Base-by-base conservation (phyloP, 2,888 invertebrate genomes). In the Plemyria rubiginata region DNA sequence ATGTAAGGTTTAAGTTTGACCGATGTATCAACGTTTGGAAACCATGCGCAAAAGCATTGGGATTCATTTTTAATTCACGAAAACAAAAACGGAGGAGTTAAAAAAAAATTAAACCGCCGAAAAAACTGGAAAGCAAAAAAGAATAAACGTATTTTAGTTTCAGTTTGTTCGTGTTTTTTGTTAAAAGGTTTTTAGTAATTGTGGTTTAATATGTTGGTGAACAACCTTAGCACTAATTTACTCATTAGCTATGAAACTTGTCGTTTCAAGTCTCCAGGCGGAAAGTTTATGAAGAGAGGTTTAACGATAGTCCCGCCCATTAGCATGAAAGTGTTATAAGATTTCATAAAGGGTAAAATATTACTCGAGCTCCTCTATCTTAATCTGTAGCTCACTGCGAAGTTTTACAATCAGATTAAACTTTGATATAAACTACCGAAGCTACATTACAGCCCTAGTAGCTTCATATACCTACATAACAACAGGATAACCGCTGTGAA, bases 231-330 rank as follows among this genome's bases (percentile, higher is more conserved):
- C 36, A 52, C 32, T 46, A 32, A 45, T 46, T 52, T 52, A 45
- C 58, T 38, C 43, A 36, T 45, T 46, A 46, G 45, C 46, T 46
- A 38, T 38, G 28, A 38, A 58, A 46, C 45, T 58, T 51, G 32
- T 57, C 8, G n/a, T 8, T 7, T 3, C 32, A 28, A 46, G 13
- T 46, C 58, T 52, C 46, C 13, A 13, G 45, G 22, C 3, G 15
- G 12, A 45, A 58, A 52, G 15, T 45, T 58, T 57, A 43, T 50
- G 7, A 11, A 46, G 57, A 36, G 49, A 51, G 16, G 22, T 56
- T 50, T 41, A 40, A 13, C 48, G 48, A 55, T 48, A 40, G 49
- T 49, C 49, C 28, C 49, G n/a, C 13, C 41, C 15, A 13, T 49
- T 28, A 15, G 41, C 55, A 40, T 22, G 22, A 49, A 55, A 46